Evolutionary conservation across 1,140 invertebrate genomes (phyloP), one percentile per base, ranked within the genome.

Genomic region (Charaxes varanes): DNA sequence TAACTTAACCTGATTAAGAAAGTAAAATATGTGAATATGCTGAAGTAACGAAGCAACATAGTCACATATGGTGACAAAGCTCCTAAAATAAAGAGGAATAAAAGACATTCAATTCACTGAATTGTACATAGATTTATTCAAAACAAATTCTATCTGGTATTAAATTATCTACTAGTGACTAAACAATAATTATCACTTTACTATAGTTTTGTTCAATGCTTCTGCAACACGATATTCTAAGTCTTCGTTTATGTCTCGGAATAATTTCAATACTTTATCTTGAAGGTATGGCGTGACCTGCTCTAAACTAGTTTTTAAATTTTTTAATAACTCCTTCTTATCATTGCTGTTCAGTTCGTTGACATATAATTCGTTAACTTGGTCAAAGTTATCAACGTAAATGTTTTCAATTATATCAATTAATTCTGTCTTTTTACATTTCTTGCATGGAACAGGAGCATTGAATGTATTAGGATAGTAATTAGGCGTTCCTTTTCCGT

Each of bases 381-480:
- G 97, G 1, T 89, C 87, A 66, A 90, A 98, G 71, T 98, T 96
- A 62, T 98, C 94, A 31, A 87, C 86, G 23, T 89, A 86, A 21
- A 89, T 89, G 17, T 77, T 72, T 1, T 84, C 66, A 10, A 84
- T 68, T 40, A 84, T 69, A 38, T 87, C 86, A 2, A 73, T 55
- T 3, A 88, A 76, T 13, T 80, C 65, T 1, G 85, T 62, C 7
- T 66, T 62, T 34, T 84, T 70, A 21, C 83, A 76, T 14, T 86
- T 71, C 24, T 76, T 60, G 36, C 82, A 84, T 24, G 88, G 87
- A 11, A 87, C 69, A 0, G 95, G 93, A 0, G 95, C 96, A 41
- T 85, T 81, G 70, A 97, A 99, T 45, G 94, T 96, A 78, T 98
- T 98, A 0, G 97, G 97, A 84, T 89, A 97, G 70, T 98, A 98